phyloP scores from a whole-genome alignment of 2,113 vertebrate species.

The Arizona elegans region DNA sequence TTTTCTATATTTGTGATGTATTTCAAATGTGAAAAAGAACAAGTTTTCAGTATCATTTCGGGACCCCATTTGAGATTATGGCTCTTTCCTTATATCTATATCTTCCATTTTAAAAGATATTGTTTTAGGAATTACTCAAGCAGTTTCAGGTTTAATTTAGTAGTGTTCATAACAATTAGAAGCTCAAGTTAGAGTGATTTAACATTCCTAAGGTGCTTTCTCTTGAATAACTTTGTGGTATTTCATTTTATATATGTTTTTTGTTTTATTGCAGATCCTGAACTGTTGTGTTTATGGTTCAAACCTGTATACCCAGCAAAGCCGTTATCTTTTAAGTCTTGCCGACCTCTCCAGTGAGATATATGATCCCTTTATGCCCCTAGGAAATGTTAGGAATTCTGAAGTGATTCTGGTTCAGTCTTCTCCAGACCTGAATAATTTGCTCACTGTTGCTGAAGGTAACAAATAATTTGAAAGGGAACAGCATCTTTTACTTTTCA shows the following conservation, averaged over 20 bases:
- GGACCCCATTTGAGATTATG: not conserved
- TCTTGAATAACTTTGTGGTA: not conserved
- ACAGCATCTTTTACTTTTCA: not conserved
- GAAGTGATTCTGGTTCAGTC: conserved; percentile 77
- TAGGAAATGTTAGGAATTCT: conserved; percentile 83
- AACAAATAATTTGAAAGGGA: conserved; percentile 24
- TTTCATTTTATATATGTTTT: not conserved
- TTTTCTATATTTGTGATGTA: not conserved
- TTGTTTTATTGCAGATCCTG: conserved; percentile 76
- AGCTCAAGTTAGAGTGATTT: not conserved
- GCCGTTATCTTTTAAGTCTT: conserved; percentile 88
- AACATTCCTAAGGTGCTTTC: not conserved
- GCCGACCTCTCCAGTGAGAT: conserved; percentile 85
- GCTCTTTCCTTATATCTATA: not conserved
- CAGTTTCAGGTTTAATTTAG: not conserved
- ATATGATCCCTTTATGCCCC: conserved; percentile 86
- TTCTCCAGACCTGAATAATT: conserved; percentile 79
- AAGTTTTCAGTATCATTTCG: not conserved
- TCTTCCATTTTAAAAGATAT: not conserved
- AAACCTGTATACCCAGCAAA: conserved; percentile 89
- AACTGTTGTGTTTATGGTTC: conserved; percentile 94
- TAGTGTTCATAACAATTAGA: not conserved
- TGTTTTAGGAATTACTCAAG: not conserved
- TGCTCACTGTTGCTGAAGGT: conserved; percentile 95
- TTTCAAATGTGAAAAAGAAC: not conserved